Evolutionary conservation across 2,113 vertebrate species (phyloP).

Genomic region (Triplophysa tibetana): DNA sequence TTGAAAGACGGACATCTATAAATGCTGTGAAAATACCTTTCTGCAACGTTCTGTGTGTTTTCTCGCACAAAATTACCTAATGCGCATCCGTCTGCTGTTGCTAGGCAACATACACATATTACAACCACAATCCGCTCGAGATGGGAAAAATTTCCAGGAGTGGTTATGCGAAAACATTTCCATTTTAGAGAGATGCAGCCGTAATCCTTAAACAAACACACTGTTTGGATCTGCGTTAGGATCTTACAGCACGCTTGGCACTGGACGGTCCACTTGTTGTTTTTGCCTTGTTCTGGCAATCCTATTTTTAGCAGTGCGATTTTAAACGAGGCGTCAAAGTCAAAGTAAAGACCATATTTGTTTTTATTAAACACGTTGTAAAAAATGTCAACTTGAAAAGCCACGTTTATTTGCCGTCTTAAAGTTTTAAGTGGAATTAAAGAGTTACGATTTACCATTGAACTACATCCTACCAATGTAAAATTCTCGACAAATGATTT

Average conservation of each 20-base stretch:
- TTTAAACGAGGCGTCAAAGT: background rate
- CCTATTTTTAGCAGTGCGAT: background rate
- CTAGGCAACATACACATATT: slow-evolving; percentile 64
- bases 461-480: no score
- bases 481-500: no score
- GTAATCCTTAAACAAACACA: slow-evolving; percentile 55
- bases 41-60: slow-evolving; percentile 54
- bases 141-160: slow-evolving; percentile 53
- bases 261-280: slow-evolving; percentile 31
- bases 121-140: slow-evolving; percentile 56
- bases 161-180: slow-evolving; percentile 65
- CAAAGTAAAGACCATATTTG: background rate
- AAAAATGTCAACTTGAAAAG: slow-evolving; percentile 4
- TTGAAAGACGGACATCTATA: slow-evolving; percentile 63
- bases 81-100: slow-evolving; percentile 60
- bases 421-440: background rate
- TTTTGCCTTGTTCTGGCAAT: background rate
- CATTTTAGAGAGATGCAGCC: slow-evolving; percentile 53
- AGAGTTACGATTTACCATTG: no score
- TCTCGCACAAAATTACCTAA: slow-evolving; percentile 55
- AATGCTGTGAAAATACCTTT: slow-evolving; percentile 65
- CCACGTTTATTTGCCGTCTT: slow-evolving; percentile 5
- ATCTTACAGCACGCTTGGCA: slow-evolving; percentile 12
- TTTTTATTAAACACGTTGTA: slow-evolving; percentile 6
- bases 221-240: slow-evolving; percentile 32